A percentile compares a stretch with the other conserved stretches of the same genome.
Conservation (phyloP, 2,113 vertebrate genomes). For the Eidolon helvum region DNA sequence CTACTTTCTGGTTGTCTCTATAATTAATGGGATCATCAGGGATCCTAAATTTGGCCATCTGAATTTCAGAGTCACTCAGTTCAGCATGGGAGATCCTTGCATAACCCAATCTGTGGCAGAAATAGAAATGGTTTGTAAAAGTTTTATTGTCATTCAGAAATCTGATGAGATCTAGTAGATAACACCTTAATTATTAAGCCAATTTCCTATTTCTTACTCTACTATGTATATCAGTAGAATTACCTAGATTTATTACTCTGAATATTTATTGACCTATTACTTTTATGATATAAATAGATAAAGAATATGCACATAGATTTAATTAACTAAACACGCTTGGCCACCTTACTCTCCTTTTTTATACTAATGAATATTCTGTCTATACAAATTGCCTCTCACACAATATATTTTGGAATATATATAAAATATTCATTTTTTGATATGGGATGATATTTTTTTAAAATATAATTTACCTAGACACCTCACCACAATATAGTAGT, state of each 20-base stretch:
- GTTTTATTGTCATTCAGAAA: not conserved
- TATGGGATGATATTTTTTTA: not conserved
- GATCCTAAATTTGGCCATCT: slow-evolving; percentile 85
- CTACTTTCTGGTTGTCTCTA: slow-evolving; percentile 80
- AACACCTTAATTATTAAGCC: not conserved
- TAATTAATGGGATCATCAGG: slow-evolving; percentile 78
- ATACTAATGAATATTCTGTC: not conserved
- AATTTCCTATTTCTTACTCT: slow-evolving; percentile 12
- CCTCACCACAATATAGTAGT: not conserved
- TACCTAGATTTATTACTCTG: not conserved
- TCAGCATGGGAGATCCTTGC: slow-evolving; percentile 85
- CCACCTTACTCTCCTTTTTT: slow-evolving; percentile 17
- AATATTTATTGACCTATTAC: slow-evolving; percentile 32
- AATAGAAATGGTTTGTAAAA: slow-evolving; percentile 34
- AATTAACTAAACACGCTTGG: slow-evolving; percentile 47
- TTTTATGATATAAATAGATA: slow-evolving; percentile 17
- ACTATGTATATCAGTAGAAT: not conserved
- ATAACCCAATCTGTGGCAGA: slow-evolving; percentile 80
- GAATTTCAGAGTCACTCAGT: slow-evolving; percentile 86
- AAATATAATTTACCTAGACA: not conserved
- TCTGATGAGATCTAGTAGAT: not conserved
- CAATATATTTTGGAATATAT: not conserved
- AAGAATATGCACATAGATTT: not conserved
- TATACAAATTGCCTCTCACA: not conserved
- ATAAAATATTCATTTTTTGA: not conserved